These are phyloP conservation scores for Acanthurus leucopareius DNA, from an alignment of 2,797 vertebrate species.

Conservation along the genomic window DNA sequence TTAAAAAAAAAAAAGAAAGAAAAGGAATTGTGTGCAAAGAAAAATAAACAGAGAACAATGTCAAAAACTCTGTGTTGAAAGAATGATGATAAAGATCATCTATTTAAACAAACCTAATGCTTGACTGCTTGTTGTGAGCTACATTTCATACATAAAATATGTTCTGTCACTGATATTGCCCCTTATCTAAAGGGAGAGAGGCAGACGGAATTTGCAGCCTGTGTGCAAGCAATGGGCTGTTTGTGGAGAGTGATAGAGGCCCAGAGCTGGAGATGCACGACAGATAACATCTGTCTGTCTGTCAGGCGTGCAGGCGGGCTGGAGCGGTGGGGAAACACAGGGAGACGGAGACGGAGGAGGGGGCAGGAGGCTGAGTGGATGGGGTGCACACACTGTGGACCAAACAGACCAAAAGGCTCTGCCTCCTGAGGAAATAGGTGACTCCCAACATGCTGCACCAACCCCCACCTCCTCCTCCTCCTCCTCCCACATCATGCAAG, in stretches of 20 bases:
- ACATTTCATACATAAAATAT: slow-evolving; percentile 99
- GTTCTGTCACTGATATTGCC: slow-evolving; percentile 96
- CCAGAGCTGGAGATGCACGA: slow-evolving; percentile 89
- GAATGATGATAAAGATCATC: slow-evolving; percentile 93
- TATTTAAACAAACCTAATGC: slow-evolving; percentile 99
- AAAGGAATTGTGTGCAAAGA: slow-evolving; percentile 55
- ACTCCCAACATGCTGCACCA: slow-evolving; percentile 66
- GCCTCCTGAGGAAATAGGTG: slow-evolving; percentile 78
- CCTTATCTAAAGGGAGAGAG: slow-evolving; percentile 96
- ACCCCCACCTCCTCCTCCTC: slow-evolving; percentile 10
- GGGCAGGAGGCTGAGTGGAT: slow-evolving; percentile 53
- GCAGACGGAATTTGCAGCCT: slow-evolving; percentile 89
- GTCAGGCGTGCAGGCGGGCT: slow-evolving; percentile 83
- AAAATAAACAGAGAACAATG: slow-evolving; percentile 86
- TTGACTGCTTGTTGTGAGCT: slow-evolving; percentile 95
- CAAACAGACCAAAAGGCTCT: slow-evolving; percentile 68
- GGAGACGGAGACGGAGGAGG: slow-evolving; percentile 68
- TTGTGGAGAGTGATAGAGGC: slow-evolving; percentile 91
- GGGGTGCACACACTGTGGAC: slow-evolving; percentile 54
- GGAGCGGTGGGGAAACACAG: slow-evolving; percentile 72
- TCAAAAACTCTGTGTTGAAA: slow-evolving; percentile 86
- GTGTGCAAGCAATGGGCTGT: slow-evolving; percentile 91
- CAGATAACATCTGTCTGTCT: slow-evolving; percentile 91
- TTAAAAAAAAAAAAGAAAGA: slow-evolving; percentile 43
- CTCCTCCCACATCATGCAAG: slow-evolving; percentile 69